These are phyloP conservation scores for Harpagifer antarcticus DNA, from an alignment of 2,797 vertebrate species.

Conservation along the genomic window DNA sequence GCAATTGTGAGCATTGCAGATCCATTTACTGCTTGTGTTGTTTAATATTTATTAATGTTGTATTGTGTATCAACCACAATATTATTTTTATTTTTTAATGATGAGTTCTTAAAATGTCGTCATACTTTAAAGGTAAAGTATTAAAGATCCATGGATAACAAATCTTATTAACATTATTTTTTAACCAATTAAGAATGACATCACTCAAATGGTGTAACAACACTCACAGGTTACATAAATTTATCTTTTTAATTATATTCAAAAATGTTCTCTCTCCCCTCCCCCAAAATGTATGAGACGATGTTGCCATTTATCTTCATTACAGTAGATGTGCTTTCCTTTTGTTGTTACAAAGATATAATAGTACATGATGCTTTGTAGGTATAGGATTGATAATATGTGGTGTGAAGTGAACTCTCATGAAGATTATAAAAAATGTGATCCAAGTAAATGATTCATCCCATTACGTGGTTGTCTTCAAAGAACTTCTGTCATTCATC, in stretches of 20 bases:
- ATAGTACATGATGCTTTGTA: neutral
- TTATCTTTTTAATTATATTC: neutral
- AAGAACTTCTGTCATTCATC: neutral
- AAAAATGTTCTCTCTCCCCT: neutral
- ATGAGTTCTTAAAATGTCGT: neutral
- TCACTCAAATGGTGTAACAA: neutral
- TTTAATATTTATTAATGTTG: neutral
- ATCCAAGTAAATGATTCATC: slow-evolving; percentile 9
- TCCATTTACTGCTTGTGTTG: neutral
- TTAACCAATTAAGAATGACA: neutral
- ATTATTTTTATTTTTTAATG: neutral
- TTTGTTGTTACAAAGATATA: neutral
- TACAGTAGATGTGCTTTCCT: neutral
- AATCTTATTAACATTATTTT: neutral
- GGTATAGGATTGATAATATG: neutral
- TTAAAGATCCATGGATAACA: neutral
- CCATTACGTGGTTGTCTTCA: neutral
- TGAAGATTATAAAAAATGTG: neutral
- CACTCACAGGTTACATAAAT: neutral
- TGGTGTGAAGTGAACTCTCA: neutral
- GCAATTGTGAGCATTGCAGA: slow-evolving; percentile 86
- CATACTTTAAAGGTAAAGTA: neutral
- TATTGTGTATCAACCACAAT: neutral
- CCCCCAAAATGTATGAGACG: neutral
- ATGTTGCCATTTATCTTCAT: neutral